A percentile compares a stretch with the other conserved stretches of the same genome.
Evolutionary conservation across 2,113 vertebrate species (phyloP).

Genomic region (Hippopotamus amphibius): DNA sequence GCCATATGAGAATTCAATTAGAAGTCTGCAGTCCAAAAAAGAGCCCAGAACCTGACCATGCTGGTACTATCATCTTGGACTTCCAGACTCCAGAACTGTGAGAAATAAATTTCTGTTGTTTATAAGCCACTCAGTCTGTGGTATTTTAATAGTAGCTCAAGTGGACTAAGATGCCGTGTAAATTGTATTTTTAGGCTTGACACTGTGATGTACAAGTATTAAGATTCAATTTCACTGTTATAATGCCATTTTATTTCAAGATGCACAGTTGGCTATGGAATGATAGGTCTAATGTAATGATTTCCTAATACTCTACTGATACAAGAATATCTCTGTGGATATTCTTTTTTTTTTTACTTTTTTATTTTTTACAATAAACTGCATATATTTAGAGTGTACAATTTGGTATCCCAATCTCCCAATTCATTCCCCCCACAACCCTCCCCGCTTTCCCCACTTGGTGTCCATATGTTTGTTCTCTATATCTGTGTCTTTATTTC

Average conservation of each 20-base stretch:
- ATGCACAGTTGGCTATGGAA: background rate
- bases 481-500: too few relatives aligned
- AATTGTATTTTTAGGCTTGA: background rate
- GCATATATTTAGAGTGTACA: too few relatives aligned
- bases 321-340: background rate
- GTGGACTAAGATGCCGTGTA: background rate
- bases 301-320: constrained; percentile 10
- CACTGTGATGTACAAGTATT: background rate
- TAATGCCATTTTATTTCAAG: background rate
- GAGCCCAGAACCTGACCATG: background rate
- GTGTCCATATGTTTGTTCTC: too few relatives aligned
- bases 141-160: background rate
- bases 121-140: background rate
- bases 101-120: background rate
- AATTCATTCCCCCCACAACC: too few relatives aligned
- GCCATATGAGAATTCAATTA: background rate
- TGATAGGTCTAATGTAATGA: constrained; percentile 9
- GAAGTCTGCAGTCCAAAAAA: background rate
- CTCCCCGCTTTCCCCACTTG: too few relatives aligned
- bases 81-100: background rate
- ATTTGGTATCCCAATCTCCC: too few relatives aligned
- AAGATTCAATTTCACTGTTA: constrained; percentile 14
- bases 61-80: background rate
- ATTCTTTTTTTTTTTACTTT: background rate
- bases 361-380: too few relatives aligned